A percentile compares a stretch with the other conserved stretches of the same genome.
Evolutionary conservation across 2,888 invertebrate genomes (phyloP).

Genomic region (Elegia similella): DNA sequence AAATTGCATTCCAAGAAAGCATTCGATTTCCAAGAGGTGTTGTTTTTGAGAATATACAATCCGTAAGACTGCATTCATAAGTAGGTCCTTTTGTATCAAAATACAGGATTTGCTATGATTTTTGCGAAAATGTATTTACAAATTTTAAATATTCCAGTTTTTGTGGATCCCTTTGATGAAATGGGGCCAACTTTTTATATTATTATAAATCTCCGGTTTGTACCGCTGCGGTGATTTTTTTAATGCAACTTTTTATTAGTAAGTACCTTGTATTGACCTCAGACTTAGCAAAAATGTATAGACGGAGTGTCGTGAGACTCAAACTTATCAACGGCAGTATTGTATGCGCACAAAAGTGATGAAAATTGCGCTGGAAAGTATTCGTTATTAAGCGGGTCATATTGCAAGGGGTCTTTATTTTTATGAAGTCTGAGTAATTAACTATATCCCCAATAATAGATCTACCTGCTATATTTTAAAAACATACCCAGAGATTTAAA

Average conservation of each 20-base stretch:
- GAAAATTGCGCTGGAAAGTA: no score
- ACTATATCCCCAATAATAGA: neutral
- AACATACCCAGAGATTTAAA: conserved; percentile 54
- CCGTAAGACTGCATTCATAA: conserved; percentile 72
- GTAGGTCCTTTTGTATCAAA: conserved; percentile 59
- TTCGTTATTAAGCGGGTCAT: neutral
- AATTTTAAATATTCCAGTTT: conserved; percentile 64
- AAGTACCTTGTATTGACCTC: conserved; percentile 18
- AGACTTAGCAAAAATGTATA: neutral
- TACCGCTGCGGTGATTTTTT: conserved; percentile 37
- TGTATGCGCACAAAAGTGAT: neutral
- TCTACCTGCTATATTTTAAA: conserved; percentile 26
- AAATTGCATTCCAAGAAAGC: conserved; percentile 64
- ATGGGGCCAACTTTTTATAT: conserved; percentile 77
- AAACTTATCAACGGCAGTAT: no score
- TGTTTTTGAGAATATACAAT: conserved; percentile 66
- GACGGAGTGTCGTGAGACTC: neutral
- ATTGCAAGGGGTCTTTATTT: neutral
- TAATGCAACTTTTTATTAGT: conserved; percentile 28
- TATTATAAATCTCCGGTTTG: conserved; percentile 46
- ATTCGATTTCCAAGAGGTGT: conserved; percentile 54
- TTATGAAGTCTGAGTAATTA: neutral
- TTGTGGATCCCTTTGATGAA: conserved; percentile 70
- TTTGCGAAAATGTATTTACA: conserved; percentile 61
- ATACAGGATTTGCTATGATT: conserved; percentile 53